Base-by-base conservation (phyloP, 64 coral and sea anemone species). In the Actinia tenebrosa region DNA sequence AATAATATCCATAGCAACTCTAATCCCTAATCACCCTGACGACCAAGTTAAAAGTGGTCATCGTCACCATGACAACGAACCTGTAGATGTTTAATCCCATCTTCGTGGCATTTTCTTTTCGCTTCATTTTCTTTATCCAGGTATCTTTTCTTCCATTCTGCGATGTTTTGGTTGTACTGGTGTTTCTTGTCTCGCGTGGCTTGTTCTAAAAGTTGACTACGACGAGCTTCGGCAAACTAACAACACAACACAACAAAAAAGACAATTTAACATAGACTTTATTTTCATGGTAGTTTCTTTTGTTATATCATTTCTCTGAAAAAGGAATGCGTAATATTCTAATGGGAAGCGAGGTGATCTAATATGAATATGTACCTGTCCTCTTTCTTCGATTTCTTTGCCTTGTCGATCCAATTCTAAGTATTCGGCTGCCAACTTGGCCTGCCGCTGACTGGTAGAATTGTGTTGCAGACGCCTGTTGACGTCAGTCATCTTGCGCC, bases 351-450 rank as follows among this genome's bases (percentile, higher is more conserved):
- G 2, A n/a, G 71, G 37, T 9, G 8, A n/a, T n/a, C 71, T 50
- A 50, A 75, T 9, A 8, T 26, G 3, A 25, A 75, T 53, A 9
- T n/a, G 14, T 50, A 96, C 94, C 94, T 96, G 94, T 10, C 88
- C 94, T 85, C 86, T 87, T 78, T 96, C 94, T 25, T 96, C 94
- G n/a, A 96, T 96, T 60, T 96, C 94, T 63, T 96, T 96, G 56
- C 94, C 94, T 66, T 96, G 91, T 13, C 91, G 89, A 53, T 96
- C 94, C 16, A 96, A 85, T 86, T 96, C 94, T 64, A 93, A 86
- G 75, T 93, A 96, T 44, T 96, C 94, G 4, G 94, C 94, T 0
- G 94, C 92, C 53, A 89, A 85, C 18, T 96, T 92, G 1, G 94
- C 94, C 63, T 93, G 88, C 86, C 83, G 87, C 58, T 96, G 94